Evolutionary conservation across 1,140 invertebrate genomes (phyloP).

Genomic region (Condylostylus longicornis): DNA sequence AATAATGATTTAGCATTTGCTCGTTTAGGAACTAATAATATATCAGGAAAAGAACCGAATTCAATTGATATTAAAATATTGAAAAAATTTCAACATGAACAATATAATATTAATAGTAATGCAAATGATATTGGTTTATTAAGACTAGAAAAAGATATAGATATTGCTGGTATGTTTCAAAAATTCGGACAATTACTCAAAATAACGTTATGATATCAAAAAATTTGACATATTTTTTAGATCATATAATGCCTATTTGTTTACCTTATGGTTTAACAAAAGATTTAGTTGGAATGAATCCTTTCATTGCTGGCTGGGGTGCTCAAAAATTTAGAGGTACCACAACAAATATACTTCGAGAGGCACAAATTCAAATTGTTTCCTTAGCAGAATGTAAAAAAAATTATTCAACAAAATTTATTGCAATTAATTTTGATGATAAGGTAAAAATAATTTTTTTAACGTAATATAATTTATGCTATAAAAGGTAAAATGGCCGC

Average conservation of each 20-base stretch:
- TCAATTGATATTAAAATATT: constrained; percentile 48
- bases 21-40: constrained; percentile 52
- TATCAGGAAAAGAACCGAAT: constrained; percentile 43
- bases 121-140: constrained; percentile 66
- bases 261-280: constrained; percentile 39
- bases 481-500: too few species aligned
- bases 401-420: constrained; percentile 42
- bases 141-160: constrained; percentile 36
- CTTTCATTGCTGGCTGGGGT: constrained; percentile 40
- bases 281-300: constrained; percentile 34
- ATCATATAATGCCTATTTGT: constrained; percentile 51
- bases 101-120: constrained; percentile 43
- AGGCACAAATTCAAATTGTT: constrained; percentile 56
- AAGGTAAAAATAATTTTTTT: constrained; percentile 22
- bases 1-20: constrained; percentile 15
- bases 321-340: constrained; percentile 37
- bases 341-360: constrained; percentile 43
- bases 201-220: neutral
- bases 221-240: constrained; percentile 31
- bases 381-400: constrained; percentile 42
- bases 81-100: constrained; percentile 43
- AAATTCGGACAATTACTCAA: neutral
- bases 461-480: neutral
- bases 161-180: too few species aligned
- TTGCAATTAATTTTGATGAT: constrained; percentile 23